Evolutionary conservation across 1,140 invertebrate genomes (phyloP), one percentile per base, ranked within the genome.

Genomic region (Eurosta solidaginis): DNA sequence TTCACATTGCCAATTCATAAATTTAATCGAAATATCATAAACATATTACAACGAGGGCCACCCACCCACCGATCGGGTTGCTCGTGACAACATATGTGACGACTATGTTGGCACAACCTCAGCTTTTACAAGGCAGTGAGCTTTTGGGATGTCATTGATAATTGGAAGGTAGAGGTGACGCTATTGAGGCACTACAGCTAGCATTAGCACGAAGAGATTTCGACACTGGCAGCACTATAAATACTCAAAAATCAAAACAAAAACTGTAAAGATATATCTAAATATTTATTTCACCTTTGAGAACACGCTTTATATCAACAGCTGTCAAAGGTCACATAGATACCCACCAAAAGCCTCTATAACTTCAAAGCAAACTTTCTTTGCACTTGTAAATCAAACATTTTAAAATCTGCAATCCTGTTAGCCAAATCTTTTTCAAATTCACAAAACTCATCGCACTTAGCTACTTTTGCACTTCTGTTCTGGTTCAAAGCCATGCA

Each of bases 11-110:
- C 73, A 74, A 74, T 74, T 47, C 44, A 74, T 74, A 74, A 74
- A 74, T 74, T 74, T 74, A 74, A 74, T 74, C 73, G 73, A 74
- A 74, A 74, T 47, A 74, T 74, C 73, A 74, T 74, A 74, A 74
- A 74, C 73, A 22, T 22, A 74, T 74, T 74, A 36, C 14, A 20
- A 45, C 44, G 44, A 9, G 7, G 44, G 27, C 36, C 14, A 25
- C 59, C 14, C 73, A 1, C 36, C 36, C 59, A 20, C 36, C 27
- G 14, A 17, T 40, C 1, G n/a, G 20, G 33, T 20, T 68, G 59
- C 33, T 36, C 6, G 17, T 68, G 59, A 33, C 59, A 68, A 68
- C 59, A 68, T 68, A 68, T 68, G 59, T 68, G 59, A 14, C 33
- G 59, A 68, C 59, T 25, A 52, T n/a, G n/a, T n/a, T n/a, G n/a